These are phyloP conservation scores for Sesia apiformis DNA, from an alignment of 2,888 invertebrate species.

Conservation along the genomic window DNA sequence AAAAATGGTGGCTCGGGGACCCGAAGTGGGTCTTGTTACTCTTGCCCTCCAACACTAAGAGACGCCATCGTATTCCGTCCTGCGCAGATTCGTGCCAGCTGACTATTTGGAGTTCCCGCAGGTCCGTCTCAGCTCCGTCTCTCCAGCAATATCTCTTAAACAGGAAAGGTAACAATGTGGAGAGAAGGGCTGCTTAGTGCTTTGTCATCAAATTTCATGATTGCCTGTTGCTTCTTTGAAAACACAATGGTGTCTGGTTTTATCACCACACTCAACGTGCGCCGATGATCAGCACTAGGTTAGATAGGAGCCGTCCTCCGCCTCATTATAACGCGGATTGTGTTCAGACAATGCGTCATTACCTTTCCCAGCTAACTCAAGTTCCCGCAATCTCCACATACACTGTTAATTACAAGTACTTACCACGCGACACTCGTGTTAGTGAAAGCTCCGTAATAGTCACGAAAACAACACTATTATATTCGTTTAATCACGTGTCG, in stretches of 20 bases:
- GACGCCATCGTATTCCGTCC: no score
- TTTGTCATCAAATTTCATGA: no score
- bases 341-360: slow-evolving; percentile 49
- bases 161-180: no score
- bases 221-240: no score
- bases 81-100: no score
- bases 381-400: slow-evolving; percentile 24
- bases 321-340: slow-evolving; percentile 37
- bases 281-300: slow-evolving; percentile 5
- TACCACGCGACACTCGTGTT: not conserved
- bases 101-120: no score
- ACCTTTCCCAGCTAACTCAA: slow-evolving; percentile 26
- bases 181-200: no score
- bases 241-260: not conserved
- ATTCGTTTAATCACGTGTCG: not conserved
- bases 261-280: slow-evolving; percentile 6
- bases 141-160: no score
- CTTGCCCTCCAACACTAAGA: no score
- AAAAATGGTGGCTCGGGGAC: no score
- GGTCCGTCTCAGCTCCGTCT: no score
- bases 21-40: no score
- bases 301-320: slow-evolving; percentile 12
- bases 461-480: not conserved
- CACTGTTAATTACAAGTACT: not conserved
- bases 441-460: not conserved